Percentiles rank a stretch among this genome's conserved stretches.
These are phyloP conservation scores for Ornithorhynchus anatinus DNA, from an alignment of 2,113 vertebrate genomes.

Conservation along the genomic window DNA sequence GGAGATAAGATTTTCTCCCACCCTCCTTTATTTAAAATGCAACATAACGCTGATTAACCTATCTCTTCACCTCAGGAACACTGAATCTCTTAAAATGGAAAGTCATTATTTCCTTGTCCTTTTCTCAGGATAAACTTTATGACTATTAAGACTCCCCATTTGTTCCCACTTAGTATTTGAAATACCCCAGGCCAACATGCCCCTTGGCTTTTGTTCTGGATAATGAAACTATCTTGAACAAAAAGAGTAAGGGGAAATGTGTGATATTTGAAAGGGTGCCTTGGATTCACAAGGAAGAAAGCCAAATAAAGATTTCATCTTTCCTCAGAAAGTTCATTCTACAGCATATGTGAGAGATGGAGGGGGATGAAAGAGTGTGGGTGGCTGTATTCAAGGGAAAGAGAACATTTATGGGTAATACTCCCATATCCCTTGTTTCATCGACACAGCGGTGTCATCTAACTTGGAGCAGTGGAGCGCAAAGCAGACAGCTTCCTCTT, in stretches of 20 bases:
- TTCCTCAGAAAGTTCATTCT: neutral
- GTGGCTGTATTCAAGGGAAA: neutral
- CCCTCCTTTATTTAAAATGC: neutral
- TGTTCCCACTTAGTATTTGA: neutral
- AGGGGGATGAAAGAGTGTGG: neutral
- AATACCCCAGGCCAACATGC: neutral
- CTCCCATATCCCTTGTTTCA: neutral
- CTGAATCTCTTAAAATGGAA: neutral
- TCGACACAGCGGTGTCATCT: neutral
- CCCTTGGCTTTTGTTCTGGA: neutral
- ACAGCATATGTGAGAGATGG: neutral
- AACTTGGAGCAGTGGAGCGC: neutral
- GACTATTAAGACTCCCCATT: neutral
- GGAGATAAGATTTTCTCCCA: neutral
- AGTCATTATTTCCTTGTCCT: neutral
- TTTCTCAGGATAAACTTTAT: conserved; percentile 9
- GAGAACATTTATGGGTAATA: neutral
- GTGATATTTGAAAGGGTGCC: neutral
- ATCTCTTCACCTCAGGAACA: too few species aligned
- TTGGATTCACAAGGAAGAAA: neutral
- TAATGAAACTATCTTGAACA: neutral
- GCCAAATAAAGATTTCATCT: conserved; percentile 28
- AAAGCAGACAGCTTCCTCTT: neutral
- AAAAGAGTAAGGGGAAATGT: neutral
- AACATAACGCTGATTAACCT: too few species aligned